These are phyloP conservation scores for Lepus europaeus DNA, from an alignment of 2,113 vertebrate species.

Conservation along the genomic window DNA sequence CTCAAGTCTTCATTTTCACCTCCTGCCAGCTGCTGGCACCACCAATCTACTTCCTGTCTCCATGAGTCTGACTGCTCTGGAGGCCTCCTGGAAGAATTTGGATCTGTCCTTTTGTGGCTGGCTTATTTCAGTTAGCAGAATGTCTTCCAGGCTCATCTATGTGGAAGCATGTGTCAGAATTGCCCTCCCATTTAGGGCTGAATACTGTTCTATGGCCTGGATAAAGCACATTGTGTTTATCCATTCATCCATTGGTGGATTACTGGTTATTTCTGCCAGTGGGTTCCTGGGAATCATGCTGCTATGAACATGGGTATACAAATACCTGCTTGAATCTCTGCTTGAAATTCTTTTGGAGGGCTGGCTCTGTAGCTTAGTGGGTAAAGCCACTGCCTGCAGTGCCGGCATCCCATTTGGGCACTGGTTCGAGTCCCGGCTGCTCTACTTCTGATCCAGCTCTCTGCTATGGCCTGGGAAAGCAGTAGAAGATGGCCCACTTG, in stretches of 20 bases:
- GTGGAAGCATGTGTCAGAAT: no score
- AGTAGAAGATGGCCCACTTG: no score
- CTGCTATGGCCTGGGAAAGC: no score
- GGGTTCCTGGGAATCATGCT: neutral
- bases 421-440: no score
- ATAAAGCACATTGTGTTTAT: neutral
- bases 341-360: neutral
- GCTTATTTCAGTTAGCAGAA: neutral
- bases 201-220: neutral
- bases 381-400: no score
- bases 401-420: no score
- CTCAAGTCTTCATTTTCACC: no score
- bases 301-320: neutral
- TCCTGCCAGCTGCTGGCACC: accelerated
- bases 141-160: neutral
- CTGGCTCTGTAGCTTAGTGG: no score
- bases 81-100: neutral
- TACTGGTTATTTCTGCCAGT: neutral
- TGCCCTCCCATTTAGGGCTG: neutral
- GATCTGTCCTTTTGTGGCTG: neutral
- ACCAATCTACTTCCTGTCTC: neutral
- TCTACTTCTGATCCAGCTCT: no score
- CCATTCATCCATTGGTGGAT: neutral
- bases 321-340: neutral
- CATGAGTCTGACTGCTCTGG: neutral